Percentiles rank a stretch among this genome's conserved stretches.
phyloP scores from a whole-genome alignment of 1,140 invertebrate species.

The Papilio machaon region DNA sequence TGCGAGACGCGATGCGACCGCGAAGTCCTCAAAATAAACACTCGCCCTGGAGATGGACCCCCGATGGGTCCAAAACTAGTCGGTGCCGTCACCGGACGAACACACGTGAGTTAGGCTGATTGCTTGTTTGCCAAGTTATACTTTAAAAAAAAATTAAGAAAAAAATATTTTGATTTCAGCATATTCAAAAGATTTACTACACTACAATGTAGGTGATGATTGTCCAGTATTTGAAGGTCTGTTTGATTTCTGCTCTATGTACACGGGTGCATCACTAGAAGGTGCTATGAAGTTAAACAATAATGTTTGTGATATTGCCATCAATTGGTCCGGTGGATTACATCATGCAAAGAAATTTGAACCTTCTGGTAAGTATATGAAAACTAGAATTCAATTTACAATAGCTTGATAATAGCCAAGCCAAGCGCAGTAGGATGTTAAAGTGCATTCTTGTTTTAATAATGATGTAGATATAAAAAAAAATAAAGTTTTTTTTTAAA shows the following conservation, averaged over 20 bases:
- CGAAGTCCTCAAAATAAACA: too few species aligned
- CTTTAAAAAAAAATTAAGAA: background rate
- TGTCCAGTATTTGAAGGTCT: conserved; percentile 93
- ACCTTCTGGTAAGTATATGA: conserved; percentile 86
- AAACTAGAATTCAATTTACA: background rate
- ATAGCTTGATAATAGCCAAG: background rate
- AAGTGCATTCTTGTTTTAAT: too few species aligned
- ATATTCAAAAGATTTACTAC: conserved; percentile 95
- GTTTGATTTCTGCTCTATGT: background rate
- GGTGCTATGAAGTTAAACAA: conserved; percentile 98
- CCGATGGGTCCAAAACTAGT: too few species aligned
- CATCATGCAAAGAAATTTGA: conserved; percentile 99
- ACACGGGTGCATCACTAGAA: conserved; percentile 84
- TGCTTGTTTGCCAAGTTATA: too few species aligned
- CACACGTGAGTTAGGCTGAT: too few species aligned
- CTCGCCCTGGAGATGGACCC: too few species aligned
- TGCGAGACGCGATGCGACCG: too few species aligned
- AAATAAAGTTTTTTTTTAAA: conserved; percentile 95
- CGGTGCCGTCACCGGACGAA: too few species aligned
- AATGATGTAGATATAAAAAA: too few species aligned
- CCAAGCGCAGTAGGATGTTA: too few species aligned
- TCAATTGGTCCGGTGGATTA: conserved; percentile 99
- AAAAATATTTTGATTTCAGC: conserved; percentile 65
- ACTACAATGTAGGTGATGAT: conserved; percentile 99
- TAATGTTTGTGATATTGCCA: conserved; percentile 97